These are phyloP conservation scores for Grus americana DNA, from an alignment of 2,113 vertebrate species.

Conservation along the genomic window DNA sequence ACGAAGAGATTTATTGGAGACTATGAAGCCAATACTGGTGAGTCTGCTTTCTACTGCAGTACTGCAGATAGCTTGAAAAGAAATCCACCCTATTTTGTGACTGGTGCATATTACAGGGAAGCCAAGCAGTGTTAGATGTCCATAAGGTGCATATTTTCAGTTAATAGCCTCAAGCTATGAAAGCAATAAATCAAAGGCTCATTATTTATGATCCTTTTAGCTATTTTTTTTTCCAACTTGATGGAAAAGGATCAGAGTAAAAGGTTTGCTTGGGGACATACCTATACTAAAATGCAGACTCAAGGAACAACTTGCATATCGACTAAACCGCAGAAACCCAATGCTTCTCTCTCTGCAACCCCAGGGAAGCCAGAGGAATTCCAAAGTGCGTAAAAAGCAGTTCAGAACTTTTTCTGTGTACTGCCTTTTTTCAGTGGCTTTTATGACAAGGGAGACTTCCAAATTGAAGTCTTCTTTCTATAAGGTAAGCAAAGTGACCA, in stretches of 20 bases:
- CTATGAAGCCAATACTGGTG: conserved; percentile 93
- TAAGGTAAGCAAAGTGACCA: not conserved
- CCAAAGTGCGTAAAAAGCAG: not conserved
- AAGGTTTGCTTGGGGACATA: conserved; percentile 24
- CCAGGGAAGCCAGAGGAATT: conserved; percentile 29
- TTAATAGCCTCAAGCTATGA: conserved; percentile 51
- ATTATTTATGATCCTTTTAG: conserved; percentile 50
- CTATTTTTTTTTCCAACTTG: not conserved
- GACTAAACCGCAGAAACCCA: not conserved
- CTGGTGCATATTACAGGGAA: not conserved
- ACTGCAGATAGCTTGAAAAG: not conserved
- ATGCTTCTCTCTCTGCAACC: not conserved
- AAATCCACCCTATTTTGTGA: not conserved
- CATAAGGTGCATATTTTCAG: conserved; percentile 59
- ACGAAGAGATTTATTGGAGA: conserved; percentile 94
- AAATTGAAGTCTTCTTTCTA: not conserved
- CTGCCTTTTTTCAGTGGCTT: not conserved
- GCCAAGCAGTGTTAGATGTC: conserved; percentile 30
- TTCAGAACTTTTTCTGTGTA: not conserved
- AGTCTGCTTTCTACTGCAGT: conserved; percentile 35
- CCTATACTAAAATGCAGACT: not conserved
- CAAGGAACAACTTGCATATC: not conserved
- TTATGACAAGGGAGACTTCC: not conserved
- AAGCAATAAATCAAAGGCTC: conserved; percentile 56
- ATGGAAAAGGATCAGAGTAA: conserved; percentile 36